Conservation (phyloP, 2,113 vertebrate species). For the Pangasianodon hypophthalmus region DNA sequence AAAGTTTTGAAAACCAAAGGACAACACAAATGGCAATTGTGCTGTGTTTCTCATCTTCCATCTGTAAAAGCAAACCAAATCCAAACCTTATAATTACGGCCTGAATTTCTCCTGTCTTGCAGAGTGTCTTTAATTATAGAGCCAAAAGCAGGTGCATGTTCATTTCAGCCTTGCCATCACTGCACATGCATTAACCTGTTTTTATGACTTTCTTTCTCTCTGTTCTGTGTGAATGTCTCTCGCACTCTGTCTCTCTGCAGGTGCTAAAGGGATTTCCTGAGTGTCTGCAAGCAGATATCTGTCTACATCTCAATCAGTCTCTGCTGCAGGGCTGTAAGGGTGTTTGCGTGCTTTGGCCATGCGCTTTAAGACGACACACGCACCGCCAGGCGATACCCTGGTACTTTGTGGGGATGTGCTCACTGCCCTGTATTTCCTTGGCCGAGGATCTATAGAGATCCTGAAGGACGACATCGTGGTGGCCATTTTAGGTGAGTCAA, state of each 20-base stretch:
- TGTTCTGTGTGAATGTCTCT: constrained; percentile 26
- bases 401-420: constrained; percentile 94
- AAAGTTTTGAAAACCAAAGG: constrained; percentile 69
- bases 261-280: constrained; percentile 98
- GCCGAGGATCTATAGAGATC: constrained; percentile 97
- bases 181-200: constrained; percentile 34
- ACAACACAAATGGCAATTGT: constrained; percentile 71
- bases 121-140: background rate
- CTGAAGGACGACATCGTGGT: constrained; percentile 96
- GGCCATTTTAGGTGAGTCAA: constrained; percentile 88
- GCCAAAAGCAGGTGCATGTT: constrained; percentile 14
- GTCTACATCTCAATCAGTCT: constrained; percentile 94
- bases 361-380: constrained; percentile 98
- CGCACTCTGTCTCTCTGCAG: constrained; percentile 66
- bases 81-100: background rate
- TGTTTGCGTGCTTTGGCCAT: constrained; percentile 96
- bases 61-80: constrained; percentile 1
- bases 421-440: constrained; percentile 93
- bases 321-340: constrained; percentile 94
- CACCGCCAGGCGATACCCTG: constrained; percentile 95
- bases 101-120: background rate
- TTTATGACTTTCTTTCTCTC: constrained; percentile 32
- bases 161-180: background rate
- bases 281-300: constrained; percentile 98
- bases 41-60: constrained; percentile 38